Conservation (phyloP, 2,797 vertebrate species). For the Siniperca obscura region DNA sequence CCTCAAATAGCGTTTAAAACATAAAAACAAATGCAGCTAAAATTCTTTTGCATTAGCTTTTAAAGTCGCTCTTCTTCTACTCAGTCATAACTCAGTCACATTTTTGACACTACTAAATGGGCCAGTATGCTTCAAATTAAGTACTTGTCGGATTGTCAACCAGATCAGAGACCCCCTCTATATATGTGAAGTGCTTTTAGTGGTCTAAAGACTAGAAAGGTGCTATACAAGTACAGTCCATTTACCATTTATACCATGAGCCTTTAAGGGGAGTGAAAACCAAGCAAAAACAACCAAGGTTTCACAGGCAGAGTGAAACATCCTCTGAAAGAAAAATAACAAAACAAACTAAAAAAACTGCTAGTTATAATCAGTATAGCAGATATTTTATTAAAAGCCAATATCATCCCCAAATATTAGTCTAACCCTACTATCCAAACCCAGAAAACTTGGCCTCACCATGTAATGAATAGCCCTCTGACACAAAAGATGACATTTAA, state of each 20-base stretch:
- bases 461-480: not conserved
- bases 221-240: no score
- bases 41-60: not conserved
- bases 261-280: not conserved
- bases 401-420: slow-evolving; percentile 5
- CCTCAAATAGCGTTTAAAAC: not conserved
- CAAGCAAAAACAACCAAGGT: not conserved
- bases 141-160: not conserved
- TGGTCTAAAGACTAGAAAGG: no score
- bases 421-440: not conserved
- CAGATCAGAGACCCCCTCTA: not conserved
- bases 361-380: not conserved
- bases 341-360: not conserved
- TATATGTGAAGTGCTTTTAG: no score
- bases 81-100: no score
- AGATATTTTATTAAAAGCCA: not conserved
- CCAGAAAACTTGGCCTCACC: not conserved
- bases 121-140: not conserved
- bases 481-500: slow-evolving; percentile 7
- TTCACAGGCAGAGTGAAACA: not conserved
- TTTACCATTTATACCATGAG: no score
- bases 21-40: not conserved
- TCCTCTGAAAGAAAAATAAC: not conserved
- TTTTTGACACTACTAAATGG: no score
- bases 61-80: not conserved